Percentiles rank a stretch among this genome's conserved stretches.
phyloP scores from a whole-genome alignment of 2,888 invertebrate species.

The Drosophila pseudotakahashii region DNA sequence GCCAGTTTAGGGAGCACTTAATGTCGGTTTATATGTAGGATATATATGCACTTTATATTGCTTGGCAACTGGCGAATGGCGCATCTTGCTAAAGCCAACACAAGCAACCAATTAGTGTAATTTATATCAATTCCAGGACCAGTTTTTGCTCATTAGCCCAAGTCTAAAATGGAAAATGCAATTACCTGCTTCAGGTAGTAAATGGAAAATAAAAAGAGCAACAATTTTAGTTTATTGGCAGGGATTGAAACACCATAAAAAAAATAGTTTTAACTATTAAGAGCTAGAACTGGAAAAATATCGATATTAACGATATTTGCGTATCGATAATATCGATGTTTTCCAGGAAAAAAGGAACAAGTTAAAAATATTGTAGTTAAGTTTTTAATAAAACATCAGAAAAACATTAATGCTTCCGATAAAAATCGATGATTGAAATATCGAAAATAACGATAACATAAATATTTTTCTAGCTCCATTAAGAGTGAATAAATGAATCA shows the following conservation, averaged over 20 bases:
- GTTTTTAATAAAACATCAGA: too few relatives aligned
- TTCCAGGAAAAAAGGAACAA: too few relatives aligned
- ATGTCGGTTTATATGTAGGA: constrained; percentile 2
- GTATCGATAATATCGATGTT: too few relatives aligned
- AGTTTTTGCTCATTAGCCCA: constrained; percentile 51
- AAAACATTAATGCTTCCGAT: too few relatives aligned
- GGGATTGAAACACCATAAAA: not conserved
- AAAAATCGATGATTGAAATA: too few relatives aligned
- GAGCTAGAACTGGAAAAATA: too few relatives aligned
- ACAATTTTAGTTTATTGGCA: not conserved
- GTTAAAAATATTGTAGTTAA: too few relatives aligned
- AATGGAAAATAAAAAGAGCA: constrained; percentile 3
- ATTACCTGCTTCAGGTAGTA: constrained; percentile 16
- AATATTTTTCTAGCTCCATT: too few relatives aligned
- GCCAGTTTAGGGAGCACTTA: constrained; percentile 11
- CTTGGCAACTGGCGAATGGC: constrained; percentile 8
- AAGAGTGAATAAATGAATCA: too few relatives aligned
- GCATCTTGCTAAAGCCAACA: constrained; percentile 39
- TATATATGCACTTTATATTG: not conserved
- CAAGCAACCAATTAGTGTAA: constrained; percentile 59
- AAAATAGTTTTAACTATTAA: too few relatives aligned
- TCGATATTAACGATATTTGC: too few relatives aligned
- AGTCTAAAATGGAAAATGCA: constrained; percentile 25
- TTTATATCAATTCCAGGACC: constrained; percentile 56
- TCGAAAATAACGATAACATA: too few relatives aligned